Conservation (phyloP, 53 echinoderm and acorn worm species). For the Mesocentrotus franciscanus region DNA sequence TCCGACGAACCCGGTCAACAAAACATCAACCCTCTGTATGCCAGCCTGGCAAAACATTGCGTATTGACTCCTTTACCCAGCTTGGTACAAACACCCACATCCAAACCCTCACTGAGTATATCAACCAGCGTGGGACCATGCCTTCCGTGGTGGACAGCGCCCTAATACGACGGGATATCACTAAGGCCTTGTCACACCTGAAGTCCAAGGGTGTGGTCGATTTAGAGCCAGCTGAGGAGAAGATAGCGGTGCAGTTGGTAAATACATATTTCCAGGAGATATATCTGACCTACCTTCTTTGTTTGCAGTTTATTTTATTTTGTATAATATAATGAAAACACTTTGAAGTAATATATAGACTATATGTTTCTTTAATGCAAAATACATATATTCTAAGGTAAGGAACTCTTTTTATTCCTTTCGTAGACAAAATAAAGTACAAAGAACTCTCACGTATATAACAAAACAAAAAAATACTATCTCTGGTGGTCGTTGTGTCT, state of each 20-base stretch:
- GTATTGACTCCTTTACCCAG: slow-evolving; percentile 52
- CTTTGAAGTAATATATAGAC: no score
- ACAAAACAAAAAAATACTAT: no score
- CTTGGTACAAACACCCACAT: background rate
- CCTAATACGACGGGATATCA: slow-evolving; percentile 52
- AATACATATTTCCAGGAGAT: background rate
- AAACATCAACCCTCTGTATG: slow-evolving; percentile 27
- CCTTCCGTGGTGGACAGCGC: slow-evolving; percentile 56
- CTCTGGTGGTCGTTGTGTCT: no score
- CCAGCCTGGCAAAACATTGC: slow-evolving; percentile 6
- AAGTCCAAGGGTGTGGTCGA: slow-evolving; percentile 36
- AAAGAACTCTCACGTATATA: no score
- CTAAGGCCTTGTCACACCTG: slow-evolving; percentile 42
- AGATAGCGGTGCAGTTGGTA: slow-evolving; percentile 59
- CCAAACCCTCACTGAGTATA: slow-evolving; percentile 53
- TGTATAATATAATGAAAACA: no score
- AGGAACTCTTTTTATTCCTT: no score
- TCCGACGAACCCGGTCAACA: background rate
- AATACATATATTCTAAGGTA: no score
- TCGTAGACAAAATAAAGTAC: no score
- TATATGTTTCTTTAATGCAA: no score
- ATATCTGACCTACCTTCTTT: no score
- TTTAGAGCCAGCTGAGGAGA: slow-evolving; percentile 57
- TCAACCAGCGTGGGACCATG: slow-evolving; percentile 44
- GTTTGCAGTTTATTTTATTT: no score